Conservation (phyloP, 2,113 vertebrate species). For the Epinephelus cyanopodus region DNA sequence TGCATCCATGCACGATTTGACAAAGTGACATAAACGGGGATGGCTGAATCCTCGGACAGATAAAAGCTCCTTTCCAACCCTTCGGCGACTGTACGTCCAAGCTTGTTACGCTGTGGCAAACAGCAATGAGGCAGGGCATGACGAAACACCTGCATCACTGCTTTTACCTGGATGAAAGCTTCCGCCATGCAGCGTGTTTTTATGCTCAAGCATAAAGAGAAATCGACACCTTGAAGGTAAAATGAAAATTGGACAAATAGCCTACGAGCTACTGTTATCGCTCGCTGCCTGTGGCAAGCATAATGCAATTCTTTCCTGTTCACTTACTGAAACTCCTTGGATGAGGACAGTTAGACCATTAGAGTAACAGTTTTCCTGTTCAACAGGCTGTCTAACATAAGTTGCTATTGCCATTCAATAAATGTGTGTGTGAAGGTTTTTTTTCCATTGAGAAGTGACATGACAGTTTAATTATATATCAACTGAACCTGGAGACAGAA, state of each 20-base stretch:
- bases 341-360: neutral
- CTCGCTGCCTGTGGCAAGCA: conserved; percentile 33
- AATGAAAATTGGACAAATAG: conserved; percentile 52
- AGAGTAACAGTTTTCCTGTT: neutral
- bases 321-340: neutral
- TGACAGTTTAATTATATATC: neutral
- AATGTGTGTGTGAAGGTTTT: neutral
- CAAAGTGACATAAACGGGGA: conserved; percentile 39
- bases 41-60: conserved; percentile 41
- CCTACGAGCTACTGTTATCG: conserved; percentile 1
- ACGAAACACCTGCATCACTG: conserved; percentile 46
- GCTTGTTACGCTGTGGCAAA: conserved; percentile 37
- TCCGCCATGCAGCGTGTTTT: conserved; percentile 1
- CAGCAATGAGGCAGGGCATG: conserved; percentile 28
- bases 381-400: neutral
- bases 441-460: neutral
- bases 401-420: neutral
- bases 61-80: conserved; percentile 33
- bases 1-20: conserved; percentile 32
- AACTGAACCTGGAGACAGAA: neutral
- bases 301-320: conserved; percentile 31
- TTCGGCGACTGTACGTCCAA: neutral
- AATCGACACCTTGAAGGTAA: conserved; percentile 37
- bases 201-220: conserved; percentile 9
- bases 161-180: conserved; percentile 44